Conservation (phyloP, 2,113 vertebrate genomes). For the Arothron firmamentum region DNA sequence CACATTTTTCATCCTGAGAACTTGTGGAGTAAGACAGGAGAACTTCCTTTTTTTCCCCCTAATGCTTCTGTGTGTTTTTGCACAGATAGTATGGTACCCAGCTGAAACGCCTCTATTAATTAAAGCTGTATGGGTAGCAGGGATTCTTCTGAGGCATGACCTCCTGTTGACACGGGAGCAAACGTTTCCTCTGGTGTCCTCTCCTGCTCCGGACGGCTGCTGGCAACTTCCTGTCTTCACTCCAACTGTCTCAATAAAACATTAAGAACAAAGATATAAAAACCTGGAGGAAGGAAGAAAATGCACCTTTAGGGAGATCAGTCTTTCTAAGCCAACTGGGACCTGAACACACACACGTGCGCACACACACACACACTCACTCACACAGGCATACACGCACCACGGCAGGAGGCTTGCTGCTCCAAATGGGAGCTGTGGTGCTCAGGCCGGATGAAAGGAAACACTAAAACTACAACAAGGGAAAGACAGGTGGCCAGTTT, state of each 20-base stretch:
- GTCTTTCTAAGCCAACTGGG: slow-evolving; percentile 65
- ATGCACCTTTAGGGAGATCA: slow-evolving; percentile 72
- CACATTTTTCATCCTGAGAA: slow-evolving; percentile 44
- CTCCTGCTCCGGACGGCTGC: slow-evolving; percentile 56
- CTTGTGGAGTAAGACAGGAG: slow-evolving; percentile 49
- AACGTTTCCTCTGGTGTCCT: slow-evolving; percentile 67
- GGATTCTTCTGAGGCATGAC: slow-evolving; percentile 61
- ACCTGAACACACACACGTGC: slow-evolving; percentile 40
- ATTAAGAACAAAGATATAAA: slow-evolving; percentile 71
- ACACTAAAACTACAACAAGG: slow-evolving; percentile 76
- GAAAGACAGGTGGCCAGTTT: slow-evolving; percentile 75
- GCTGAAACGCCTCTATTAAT: slow-evolving; percentile 66
- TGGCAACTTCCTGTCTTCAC: slow-evolving; percentile 71
- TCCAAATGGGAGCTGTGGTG: slow-evolving; percentile 73
- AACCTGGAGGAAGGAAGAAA: slow-evolving; percentile 62
- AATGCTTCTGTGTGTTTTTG: slow-evolving; percentile 58
- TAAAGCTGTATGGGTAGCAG: slow-evolving; percentile 63
- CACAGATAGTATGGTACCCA: slow-evolving; percentile 50
- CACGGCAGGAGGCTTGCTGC: slow-evolving; percentile 66
- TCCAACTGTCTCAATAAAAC: slow-evolving; percentile 72
- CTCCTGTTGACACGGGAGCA: slow-evolving; percentile 70
- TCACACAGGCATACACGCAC: slow-evolving; percentile 25
- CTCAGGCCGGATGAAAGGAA: slow-evolving; percentile 75
- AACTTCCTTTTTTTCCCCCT: slow-evolving; percentile 59
- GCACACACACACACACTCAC: slow-evolving; percentile 21